Evolutionary conservation across 2,888 invertebrate genomes (phyloP).

Genomic region (Operophtera brumata): DNA sequence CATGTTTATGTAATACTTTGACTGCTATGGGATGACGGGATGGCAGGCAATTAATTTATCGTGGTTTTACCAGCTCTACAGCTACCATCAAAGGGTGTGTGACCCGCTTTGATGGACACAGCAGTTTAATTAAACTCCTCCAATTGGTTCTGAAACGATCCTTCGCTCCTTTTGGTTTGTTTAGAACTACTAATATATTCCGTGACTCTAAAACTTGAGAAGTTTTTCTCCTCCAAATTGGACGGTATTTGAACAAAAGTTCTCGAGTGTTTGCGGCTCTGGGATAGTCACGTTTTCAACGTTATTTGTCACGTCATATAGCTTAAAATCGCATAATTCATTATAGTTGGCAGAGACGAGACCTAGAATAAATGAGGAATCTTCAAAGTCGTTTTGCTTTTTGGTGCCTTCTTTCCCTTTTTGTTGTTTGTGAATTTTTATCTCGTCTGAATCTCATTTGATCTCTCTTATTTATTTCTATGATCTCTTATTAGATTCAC

Average conservation of each 20-base stretch:
- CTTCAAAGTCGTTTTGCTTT: conserved; percentile 32
- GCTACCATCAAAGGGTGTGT: conserved; percentile 20
- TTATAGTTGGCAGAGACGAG: conserved; percentile 29
- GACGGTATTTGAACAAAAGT: conserved; percentile 32
- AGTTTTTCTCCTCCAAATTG: conserved; percentile 36
- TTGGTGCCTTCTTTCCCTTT: conserved; percentile 27
- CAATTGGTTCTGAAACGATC: conserved; percentile 11
- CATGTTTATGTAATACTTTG: background rate
- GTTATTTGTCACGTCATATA: conserved; percentile 31
- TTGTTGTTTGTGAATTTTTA: conserved; percentile 33
- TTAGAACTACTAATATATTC: conserved; percentile 37
- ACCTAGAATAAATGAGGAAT: conserved; percentile 41
- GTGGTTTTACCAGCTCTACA: conserved; percentile 10
- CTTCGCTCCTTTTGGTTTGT: conserved; percentile 26
- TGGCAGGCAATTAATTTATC: conserved; percentile 4
- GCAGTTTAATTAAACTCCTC: conserved; percentile 29
- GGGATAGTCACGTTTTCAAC: conserved; percentile 31
- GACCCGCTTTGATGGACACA: conserved; percentile 11
- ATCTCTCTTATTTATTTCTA: conserved; percentile 18
- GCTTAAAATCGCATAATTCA: conserved; percentile 35
- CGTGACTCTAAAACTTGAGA: conserved; percentile 25
- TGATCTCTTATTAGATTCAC: conserved; percentile 14
- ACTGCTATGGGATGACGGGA: background rate
- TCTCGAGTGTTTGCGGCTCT: conserved; percentile 30
- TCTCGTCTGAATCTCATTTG: conserved; percentile 32